Base-by-base conservation (phyloP, 2,797 vertebrate genomes). In the Enteromius viviparus region DNA sequence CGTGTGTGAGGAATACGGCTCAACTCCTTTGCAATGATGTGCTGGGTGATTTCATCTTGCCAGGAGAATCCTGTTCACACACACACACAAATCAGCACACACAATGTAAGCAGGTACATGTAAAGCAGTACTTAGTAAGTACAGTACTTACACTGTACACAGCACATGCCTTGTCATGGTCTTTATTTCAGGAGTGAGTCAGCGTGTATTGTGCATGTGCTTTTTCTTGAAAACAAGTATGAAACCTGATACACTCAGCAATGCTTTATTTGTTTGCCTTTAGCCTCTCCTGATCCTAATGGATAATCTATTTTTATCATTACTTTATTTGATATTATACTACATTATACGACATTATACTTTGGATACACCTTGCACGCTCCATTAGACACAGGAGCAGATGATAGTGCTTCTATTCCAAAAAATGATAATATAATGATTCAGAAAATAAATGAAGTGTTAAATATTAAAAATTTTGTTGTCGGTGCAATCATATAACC, bases 11-110 rank as follows among this genome's bases (percentile, higher is more conserved):
- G 97, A 81, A 99, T 96, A 81, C 95, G 95, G 66, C 96, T 96
- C 94, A 99, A 96, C 94, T 99, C 97, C 93, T 96, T 97, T 2
- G 97, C 96, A 90, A 99, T 96, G 89, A 98, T 96, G 68, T 96
- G 96, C 87, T 99, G 98, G 1, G 98, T 99, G 90, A 98, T 94
- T 88, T 97, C 96, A 82, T 99, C 96, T 79, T 97, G 97, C 98
- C 98, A 99, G 0, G 97, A 98, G 85, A 98, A 91, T 89, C 97
- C 98, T 99, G 89, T 65, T 77, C n/a, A n/a, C 23, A 76, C 79
- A 79, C 66, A 82, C 75, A 84, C 51, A 34, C 72, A 71, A 17
- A 77, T 23, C 76, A 81, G 55, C 26, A 78, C 34, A 71, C 78
- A 76, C 70, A 72, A 76, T 17, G 12, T 14, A 69, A 40, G 23